A percentile compares a stretch with the other conserved stretches of the same genome.
These are phyloP conservation scores for Chunga burmeisteri DNA, from an alignment of 2,113 vertebrate species.

Conservation along the genomic window DNA sequence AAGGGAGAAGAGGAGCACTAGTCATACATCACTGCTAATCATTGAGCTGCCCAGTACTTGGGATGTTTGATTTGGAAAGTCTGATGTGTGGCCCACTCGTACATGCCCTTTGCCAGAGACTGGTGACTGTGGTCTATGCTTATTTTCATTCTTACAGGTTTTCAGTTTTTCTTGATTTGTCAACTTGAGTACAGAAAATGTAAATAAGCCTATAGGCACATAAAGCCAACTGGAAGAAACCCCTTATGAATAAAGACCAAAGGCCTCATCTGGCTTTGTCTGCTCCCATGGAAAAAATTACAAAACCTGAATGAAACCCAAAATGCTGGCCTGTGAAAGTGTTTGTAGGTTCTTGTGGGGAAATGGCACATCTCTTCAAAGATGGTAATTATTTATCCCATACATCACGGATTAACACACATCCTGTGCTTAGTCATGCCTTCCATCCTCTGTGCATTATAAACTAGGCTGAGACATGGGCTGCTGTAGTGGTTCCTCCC, in stretches of 20 bases:
- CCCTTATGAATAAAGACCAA: background rate
- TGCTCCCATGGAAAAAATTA: background rate
- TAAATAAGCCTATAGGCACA: background rate
- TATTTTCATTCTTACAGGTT: background rate
- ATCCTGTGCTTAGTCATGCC: fast-evolving
- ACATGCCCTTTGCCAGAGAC: background rate
- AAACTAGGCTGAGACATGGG: background rate
- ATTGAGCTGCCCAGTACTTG: background rate
- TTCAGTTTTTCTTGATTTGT: background rate
- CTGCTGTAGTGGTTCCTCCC: background rate
- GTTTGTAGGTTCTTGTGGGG: background rate
- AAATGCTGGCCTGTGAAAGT: background rate
- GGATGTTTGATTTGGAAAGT: background rate
- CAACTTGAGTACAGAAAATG: background rate
- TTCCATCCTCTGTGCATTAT: background rate
- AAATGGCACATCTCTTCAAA: background rate
- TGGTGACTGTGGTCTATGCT: background rate
- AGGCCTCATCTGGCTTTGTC: background rate
- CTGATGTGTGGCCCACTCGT: background rate
- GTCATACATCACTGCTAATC: background rate
- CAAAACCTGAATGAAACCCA: background rate
- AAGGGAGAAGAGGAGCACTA: background rate
- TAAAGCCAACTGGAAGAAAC: background rate
- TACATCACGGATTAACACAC: background rate
- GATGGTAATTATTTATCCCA: background rate